phyloP scores from a whole-genome alignment of 2,888 invertebrate genomes.

The Ectropis crepuscularia region DNA sequence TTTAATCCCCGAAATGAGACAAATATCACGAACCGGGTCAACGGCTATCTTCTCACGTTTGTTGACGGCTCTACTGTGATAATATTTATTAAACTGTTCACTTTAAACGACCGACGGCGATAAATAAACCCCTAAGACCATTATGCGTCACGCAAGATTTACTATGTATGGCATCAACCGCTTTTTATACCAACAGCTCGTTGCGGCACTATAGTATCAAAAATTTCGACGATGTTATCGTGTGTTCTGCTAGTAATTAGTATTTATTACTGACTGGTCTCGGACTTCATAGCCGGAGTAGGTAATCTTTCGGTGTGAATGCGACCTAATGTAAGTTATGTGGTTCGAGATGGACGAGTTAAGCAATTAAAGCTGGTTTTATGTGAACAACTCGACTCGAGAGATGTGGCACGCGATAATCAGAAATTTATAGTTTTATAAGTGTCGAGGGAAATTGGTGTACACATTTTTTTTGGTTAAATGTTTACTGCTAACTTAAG shows the following conservation, averaged over 20 bases:
- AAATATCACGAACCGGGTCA: slow-evolving; percentile 83
- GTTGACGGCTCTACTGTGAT: slow-evolving; percentile 82
- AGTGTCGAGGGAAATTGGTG: slow-evolving; percentile 56
- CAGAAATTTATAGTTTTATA: slow-evolving; percentile 67
- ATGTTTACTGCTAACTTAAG: slow-evolving; percentile 23
- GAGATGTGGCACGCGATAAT: slow-evolving; percentile 74
- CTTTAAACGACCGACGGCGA: slow-evolving; percentile 72
- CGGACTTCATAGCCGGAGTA: slow-evolving; percentile 48
- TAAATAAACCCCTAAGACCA: slow-evolving; percentile 79
- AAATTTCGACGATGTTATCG: slow-evolving; percentile 79
- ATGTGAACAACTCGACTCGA: slow-evolving; percentile 64
- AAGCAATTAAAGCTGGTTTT: slow-evolving; percentile 78
- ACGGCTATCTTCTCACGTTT: slow-evolving; percentile 83
- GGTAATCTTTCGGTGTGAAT: slow-evolving; percentile 69
- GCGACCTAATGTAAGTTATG: slow-evolving; percentile 74
- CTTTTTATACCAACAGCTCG: slow-evolving; percentile 60
- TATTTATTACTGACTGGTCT: slow-evolving; percentile 75
- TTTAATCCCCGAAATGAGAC: slow-evolving; percentile 81
- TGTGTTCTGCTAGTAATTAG: slow-evolving; percentile 83
- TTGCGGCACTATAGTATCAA: slow-evolving; percentile 62
- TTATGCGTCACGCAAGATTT: slow-evolving; percentile 82
- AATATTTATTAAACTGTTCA: slow-evolving; percentile 84
- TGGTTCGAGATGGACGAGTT: slow-evolving; percentile 70
- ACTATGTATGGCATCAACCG: slow-evolving; percentile 72
- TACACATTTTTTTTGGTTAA: slow-evolving; percentile 36